Conservation (phyloP, 2,888 invertebrate genomes). For the Cryptus armator region DNA sequence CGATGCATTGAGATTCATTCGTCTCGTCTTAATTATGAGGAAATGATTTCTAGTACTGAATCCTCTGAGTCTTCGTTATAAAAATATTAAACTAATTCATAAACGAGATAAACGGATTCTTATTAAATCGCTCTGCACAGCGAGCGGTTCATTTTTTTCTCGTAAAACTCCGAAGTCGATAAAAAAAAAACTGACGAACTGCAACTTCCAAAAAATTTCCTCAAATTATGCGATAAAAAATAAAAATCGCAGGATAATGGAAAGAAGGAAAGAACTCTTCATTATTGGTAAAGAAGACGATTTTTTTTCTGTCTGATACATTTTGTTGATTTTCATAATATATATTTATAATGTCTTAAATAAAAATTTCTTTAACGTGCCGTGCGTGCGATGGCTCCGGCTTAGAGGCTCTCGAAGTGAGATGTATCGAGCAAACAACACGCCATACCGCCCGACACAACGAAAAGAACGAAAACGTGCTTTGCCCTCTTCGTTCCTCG, state of each 20-base stretch:
- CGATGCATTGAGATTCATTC: not conserved
- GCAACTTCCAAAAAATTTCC: too few species aligned
- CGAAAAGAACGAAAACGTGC: slow-evolving; percentile 59
- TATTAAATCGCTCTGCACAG: not conserved
- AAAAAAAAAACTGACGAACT: too few species aligned
- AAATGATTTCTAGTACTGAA: not conserved
- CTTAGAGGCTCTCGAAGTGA: slow-evolving; percentile 37
- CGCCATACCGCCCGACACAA: slow-evolving; percentile 22
- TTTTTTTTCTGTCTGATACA: not conserved
- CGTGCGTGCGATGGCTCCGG: slow-evolving; percentile 3
- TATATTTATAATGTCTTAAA: too few species aligned
- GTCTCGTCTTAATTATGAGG: not conserved
- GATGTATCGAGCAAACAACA: slow-evolving; percentile 61
- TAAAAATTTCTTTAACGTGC: not conserved
- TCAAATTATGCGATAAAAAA: too few species aligned
- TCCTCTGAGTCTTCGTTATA: not conserved
- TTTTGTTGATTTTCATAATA: too few species aligned
- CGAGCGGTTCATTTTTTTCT: not conserved
- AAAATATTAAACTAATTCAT: too few species aligned
- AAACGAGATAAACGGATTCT: too few species aligned
- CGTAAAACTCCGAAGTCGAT: too few species aligned
- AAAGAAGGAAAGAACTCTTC: too few species aligned
- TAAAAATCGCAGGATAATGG: too few species aligned
- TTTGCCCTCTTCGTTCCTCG: slow-evolving; percentile 35
- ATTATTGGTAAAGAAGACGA: not conserved